phyloP scores from a whole-genome alignment of 2,888 invertebrate genomes.

The Ferrisia virgata region DNA sequence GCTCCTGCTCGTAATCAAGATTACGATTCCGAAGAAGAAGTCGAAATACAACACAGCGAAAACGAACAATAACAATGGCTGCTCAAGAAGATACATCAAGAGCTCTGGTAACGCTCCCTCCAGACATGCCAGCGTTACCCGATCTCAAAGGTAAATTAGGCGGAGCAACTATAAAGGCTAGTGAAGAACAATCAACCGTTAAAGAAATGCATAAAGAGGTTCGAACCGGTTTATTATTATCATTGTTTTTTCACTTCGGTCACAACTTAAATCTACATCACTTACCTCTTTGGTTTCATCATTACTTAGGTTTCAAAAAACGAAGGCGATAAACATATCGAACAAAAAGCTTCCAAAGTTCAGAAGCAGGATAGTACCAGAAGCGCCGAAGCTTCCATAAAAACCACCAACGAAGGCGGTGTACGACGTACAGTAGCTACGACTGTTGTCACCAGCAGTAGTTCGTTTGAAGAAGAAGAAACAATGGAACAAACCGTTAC shows the following conservation, averaged over 20 bases:
- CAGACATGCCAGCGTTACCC: conserved; percentile 24
- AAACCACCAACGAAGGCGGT: conserved; percentile 45
- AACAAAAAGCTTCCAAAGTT: conserved; percentile 36
- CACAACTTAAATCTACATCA: background rate
- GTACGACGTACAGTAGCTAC: conserved; percentile 36
- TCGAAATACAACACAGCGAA: background rate
- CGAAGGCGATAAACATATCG: conserved; percentile 41
- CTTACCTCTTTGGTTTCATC: background rate
- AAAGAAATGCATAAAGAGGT: conserved; percentile 42
- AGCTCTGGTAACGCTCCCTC: conserved; percentile 7
- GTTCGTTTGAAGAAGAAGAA: conserved; percentile 45
- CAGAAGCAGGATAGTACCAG: conserved; percentile 40
- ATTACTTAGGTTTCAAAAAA: conserved; percentile 29
- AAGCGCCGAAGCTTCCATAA: conserved; percentile 40
- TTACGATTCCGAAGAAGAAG: conserved; percentile 28
- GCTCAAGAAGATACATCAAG: conserved; percentile 3
- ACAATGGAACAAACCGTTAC: conserved; percentile 35
- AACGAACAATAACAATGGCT: conserved; percentile 31
- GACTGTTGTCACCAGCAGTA: conserved; percentile 36
- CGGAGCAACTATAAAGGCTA: conserved; percentile 40
- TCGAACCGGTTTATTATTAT: background rate
- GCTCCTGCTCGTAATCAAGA: background rate
- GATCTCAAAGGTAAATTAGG: conserved; percentile 37
- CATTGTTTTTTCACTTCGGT: background rate
- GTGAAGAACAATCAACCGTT: conserved; percentile 35